Evolutionary conservation across 2,113 vertebrate genomes (phyloP).

Genomic region (Pionites leucogaster): DNA sequence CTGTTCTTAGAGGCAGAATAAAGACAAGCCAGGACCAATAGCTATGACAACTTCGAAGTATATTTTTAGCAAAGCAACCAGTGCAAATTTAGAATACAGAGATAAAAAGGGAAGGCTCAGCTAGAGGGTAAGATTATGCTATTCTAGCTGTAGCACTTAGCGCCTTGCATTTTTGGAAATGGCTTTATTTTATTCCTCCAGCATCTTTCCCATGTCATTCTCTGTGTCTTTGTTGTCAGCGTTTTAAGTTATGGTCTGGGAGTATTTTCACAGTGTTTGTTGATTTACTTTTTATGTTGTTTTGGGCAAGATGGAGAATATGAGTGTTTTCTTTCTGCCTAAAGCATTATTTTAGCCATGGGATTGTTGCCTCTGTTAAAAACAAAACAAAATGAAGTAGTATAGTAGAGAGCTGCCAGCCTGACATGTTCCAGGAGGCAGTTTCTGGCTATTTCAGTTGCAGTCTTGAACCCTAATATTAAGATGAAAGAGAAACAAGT

Average conservation of each 20-base stretch:
- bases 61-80: conserved; percentile 57
- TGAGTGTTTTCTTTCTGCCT: conserved; percentile 22
- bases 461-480: not conserved
- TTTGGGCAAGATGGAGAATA: conserved; percentile 51
- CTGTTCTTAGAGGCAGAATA: conserved; percentile 21
- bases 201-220: not conserved
- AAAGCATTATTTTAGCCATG: conserved; percentile 33
- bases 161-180: not conserved
- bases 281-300: conserved; percentile 54
- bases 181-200: not conserved
- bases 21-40: conserved; percentile 23
- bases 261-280: conserved; percentile 14
- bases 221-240: not conserved
- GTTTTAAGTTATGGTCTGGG: conserved; percentile 20
- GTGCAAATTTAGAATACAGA: conserved; percentile 49
- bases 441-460: not conserved
- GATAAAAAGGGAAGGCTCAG: conserved; percentile 52
- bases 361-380: conserved; percentile 39
- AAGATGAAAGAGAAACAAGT: not conserved
- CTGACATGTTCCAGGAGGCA: not conserved
- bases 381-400: conserved; percentile 18
- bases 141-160: not conserved
- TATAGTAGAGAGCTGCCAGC: not conserved
- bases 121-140: conserved; percentile 43
- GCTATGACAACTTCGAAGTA: conserved; percentile 32